Conservation (phyloP, 1,140 invertebrate genomes). For the Drosophila mauritiana region DNA sequence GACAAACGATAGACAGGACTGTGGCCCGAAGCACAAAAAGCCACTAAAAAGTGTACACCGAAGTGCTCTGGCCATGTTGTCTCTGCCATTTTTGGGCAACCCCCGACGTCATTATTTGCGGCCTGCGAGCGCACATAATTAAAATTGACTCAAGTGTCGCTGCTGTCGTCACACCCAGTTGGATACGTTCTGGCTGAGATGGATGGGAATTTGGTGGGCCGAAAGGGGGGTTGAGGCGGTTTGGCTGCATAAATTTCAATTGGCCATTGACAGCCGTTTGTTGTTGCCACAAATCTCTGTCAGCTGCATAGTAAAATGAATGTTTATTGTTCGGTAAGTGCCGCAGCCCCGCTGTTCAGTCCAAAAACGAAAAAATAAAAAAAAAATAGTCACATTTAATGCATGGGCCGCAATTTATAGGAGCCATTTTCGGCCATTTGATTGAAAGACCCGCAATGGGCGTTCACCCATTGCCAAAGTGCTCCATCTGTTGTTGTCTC, state of each 20-base stretch:
- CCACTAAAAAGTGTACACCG: constrained; percentile 24
- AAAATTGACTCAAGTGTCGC: constrained; percentile 79
- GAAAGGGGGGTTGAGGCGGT: not conserved
- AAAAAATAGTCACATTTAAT: constrained; percentile 64
- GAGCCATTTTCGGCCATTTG: constrained; percentile 74
- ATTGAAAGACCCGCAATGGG: constrained; percentile 75
- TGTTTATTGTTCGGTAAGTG: constrained; percentile 83
- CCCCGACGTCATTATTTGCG: constrained; percentile 75
- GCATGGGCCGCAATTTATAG: constrained; percentile 70
- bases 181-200: constrained; percentile 44
- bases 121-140: constrained; percentile 70
- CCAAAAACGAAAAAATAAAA: constrained; percentile 3
- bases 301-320: constrained; percentile 74
- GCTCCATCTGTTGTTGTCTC: constrained; percentile 5
- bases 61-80: constrained; percentile 42
- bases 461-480: constrained; percentile 64
- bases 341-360: constrained; percentile 39
- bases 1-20: constrained; percentile 55
- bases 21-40: not conserved
- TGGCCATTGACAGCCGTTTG: constrained; percentile 65
- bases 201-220: not conserved
- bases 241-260: constrained; percentile 71
- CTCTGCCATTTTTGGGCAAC: constrained; percentile 75
- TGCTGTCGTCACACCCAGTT: constrained; percentile 74
- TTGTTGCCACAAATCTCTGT: constrained; percentile 77